Base-by-base conservation (phyloP, 2,888 invertebrate genomes). In the Sisyra nigra region DNA sequence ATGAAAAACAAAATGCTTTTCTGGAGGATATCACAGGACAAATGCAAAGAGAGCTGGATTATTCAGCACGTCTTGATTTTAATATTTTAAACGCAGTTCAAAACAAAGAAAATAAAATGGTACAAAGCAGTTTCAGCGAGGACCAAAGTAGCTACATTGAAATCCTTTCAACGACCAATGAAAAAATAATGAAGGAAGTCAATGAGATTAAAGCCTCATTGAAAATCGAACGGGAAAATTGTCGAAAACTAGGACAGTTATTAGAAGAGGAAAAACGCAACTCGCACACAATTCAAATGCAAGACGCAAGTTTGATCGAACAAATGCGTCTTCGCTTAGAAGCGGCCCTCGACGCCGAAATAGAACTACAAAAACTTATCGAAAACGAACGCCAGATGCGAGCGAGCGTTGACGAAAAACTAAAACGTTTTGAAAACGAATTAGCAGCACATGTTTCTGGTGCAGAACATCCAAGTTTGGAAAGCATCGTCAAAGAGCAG, bases 221-320 rank as follows among this genome's bases (percentile, higher is more conserved):
- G 37, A 68, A 69, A 51, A 58, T 60, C 0, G 69, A 71, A 53
- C 61, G 65, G 8, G 67, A 69, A 48, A 68, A 69, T 53, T 65
- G 69, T 15, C 69, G 67, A 3, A 65, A 72, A 17, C 57, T 79
- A 41, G 68, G 75, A 50, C 63, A 69, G 30, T 60, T 72, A 45
- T 56, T 80, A 10, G 68, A 72, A 44, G 62, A 70, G 17, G 76
- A 79, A 52, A 70, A 71, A 51, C 66, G 71, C 36, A 67, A 68
- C 33, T 67, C 72, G 0, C 68, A 70, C 41, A 57, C 62, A 6
- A 59, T 66, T 33, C 69, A 77, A 62, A 67, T 71, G 18, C 76
- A 79, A 57, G 79, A 80, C 57, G 71, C 76, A 1, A 67, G 71
- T 50, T 71, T 79, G 57, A 75, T 80, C 48, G 69, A 74, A 52